A percentile compares a stretch with the other conserved stretches of the same genome.
phyloP scores from a whole-genome alignment of 2,888 invertebrate species.

The Mylabris sibirica region DNA sequence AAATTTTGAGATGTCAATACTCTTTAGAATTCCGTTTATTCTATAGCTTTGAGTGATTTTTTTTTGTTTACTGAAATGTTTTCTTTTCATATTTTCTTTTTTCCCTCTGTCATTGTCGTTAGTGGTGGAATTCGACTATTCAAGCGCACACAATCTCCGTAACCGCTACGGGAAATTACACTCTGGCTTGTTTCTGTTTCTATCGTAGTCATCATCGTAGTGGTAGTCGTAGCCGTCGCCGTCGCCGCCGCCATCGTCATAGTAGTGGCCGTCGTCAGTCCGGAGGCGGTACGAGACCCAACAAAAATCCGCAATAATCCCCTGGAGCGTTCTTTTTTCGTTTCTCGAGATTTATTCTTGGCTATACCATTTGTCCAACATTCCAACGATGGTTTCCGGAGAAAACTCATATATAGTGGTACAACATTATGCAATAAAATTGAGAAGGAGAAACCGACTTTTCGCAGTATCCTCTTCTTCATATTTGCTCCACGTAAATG shows the following conservation, averaged over 20 bases:
- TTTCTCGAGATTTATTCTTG: conserved; percentile 14
- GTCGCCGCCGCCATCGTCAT: not conserved
- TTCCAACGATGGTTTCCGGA: conserved; percentile 18
- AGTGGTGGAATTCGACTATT: not conserved
- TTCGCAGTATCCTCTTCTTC: no score
- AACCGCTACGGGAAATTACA: conserved; percentile 17
- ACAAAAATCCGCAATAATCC: conserved; percentile 24
- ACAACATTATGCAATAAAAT: not conserved
- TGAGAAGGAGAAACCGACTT: not conserved
- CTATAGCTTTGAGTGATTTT: not conserved
- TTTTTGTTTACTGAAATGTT: not conserved
- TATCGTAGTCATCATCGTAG: not conserved
- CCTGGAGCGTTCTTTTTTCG: conserved; percentile 15
- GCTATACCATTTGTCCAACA: conserved; percentile 18
- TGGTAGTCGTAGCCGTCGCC: no score
- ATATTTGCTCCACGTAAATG: no score
- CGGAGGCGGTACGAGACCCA: conserved; percentile 9
- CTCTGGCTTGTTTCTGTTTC: conserved; percentile 2
- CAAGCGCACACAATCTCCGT: not conserved
- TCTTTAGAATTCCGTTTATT: not conserved
- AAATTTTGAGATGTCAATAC: not conserved
- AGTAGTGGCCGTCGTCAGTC: conserved; percentile 8
- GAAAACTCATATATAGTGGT: not conserved
- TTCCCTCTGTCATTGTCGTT: not conserved
- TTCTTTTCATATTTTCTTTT: not conserved